Base-by-base conservation (phyloP, 2,797 vertebrate species). In the Pseudomugil tenellus region DNA sequence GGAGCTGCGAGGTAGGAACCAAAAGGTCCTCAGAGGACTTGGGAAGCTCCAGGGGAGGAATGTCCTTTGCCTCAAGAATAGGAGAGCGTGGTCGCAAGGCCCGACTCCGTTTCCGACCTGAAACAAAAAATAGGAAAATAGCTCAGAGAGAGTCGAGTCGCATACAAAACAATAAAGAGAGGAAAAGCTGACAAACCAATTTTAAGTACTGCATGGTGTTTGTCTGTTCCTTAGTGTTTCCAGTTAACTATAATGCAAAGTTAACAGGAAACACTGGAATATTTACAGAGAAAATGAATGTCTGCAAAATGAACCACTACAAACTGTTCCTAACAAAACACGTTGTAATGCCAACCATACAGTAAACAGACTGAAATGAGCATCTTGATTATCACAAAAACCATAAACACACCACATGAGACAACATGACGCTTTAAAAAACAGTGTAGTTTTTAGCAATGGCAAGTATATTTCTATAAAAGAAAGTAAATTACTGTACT, bases 21-120 rank as follows among this genome's bases (percentile, higher is more conserved):
- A 99, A 93, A 81, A 99, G 95, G 91, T 99, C 98, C 92, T 98
- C 96, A 0, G 97, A 99, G 88, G 95, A 94, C 86, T 94, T 93
- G 11, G 98, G 98, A 67, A 99, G 95, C 56, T 95, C 93, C 78
- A 99, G 95, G 32, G 88, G 79, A 21, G 97, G 97, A 70, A 99
- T 93, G 90, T 99, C 96, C 82, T 97, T 98, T 85, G 97, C 96
- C 91, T 98, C 98, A 60, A 97, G 88, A 78, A 97, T 94, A 12
- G 97, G 98, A 74, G 96, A 96, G 63, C 95, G 97, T 64, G 96
- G 96, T 35, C 97, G 95, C 67, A 96, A 90, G 3, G 93, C 83
- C 63, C 96, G 94, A 62, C 93, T 94, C 91, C 93, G 94, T 93
- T 94, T 95, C 72, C 95, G 95, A 74, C 97, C 97, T 99, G 79